A percentile compares a stretch with the other conserved stretches of the same genome.
Conservation (phyloP, 2,888 invertebrate genomes). For the Tiliacea citrago region DNA sequence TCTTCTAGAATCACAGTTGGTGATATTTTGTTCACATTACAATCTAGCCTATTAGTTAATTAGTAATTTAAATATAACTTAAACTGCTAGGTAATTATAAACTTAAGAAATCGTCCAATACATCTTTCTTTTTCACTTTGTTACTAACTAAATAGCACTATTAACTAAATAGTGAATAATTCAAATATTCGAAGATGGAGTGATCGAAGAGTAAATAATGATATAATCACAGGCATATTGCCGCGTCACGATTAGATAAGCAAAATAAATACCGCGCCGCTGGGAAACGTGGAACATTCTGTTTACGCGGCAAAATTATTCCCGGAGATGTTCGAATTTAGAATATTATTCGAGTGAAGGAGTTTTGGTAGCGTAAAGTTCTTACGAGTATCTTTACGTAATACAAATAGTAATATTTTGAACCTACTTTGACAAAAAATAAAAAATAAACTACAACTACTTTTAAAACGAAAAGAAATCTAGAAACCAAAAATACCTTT, state of each 20-base stretch:
- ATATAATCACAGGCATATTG: slow-evolving; percentile 46
- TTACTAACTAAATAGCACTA: neutral
- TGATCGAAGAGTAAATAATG: slow-evolving; percentile 59
- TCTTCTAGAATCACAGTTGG: neutral
- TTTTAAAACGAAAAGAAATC: neutral
- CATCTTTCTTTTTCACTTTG: neutral
- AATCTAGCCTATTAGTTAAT: neutral
- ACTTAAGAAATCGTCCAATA: neutral
- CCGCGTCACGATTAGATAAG: slow-evolving; percentile 59
- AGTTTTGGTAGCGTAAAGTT: neutral
- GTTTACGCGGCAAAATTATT: slow-evolving; percentile 47
- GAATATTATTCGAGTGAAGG: slow-evolving; percentile 18
- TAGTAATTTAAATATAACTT: neutral
- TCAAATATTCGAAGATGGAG: slow-evolving; percentile 51
- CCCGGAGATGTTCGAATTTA: slow-evolving; percentile 24
- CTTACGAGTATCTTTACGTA: neutral
- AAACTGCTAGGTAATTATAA: neutral
- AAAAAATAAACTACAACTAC: neutral
- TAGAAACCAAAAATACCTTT: neutral
- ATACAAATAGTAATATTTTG: neutral
- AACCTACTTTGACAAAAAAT: neutral
- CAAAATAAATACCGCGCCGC: slow-evolving; percentile 49
- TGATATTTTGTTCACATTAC: neutral
- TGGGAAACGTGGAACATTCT: slow-evolving; percentile 25
- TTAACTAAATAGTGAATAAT: slow-evolving; percentile 39